Conservation (phyloP, 2,113 vertebrate genomes). For the Lanius ludovicianus region DNA sequence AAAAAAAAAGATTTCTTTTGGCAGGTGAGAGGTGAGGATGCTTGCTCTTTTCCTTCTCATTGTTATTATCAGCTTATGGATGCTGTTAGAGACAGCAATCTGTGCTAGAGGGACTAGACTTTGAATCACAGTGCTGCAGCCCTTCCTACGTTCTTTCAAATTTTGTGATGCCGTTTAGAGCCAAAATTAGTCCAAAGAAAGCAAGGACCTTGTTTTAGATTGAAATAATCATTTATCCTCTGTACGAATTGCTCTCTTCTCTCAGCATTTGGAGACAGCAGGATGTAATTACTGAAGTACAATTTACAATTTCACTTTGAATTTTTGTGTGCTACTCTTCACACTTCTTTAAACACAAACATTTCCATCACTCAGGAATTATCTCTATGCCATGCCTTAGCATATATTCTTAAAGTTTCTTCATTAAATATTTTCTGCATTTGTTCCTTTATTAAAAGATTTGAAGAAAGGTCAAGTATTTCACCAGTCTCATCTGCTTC, state of each 20-base stretch:
- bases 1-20: neutral
- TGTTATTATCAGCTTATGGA: neutral
- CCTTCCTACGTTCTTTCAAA: neutral
- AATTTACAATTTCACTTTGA: neutral
- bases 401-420: neutral
- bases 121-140: neutral
- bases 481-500: neutral
- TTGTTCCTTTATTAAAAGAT: neutral
- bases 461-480: neutral
- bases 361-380: neutral
- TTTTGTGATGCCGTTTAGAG: neutral
- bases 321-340: neutral
- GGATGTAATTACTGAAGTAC: neutral
- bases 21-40: neutral
- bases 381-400: neutral
- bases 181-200: neutral
- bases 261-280: neutral
- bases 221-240: neutral
- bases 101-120: neutral
- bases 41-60: neutral
- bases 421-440: neutral
- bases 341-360: neutral
- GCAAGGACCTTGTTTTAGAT: neutral
- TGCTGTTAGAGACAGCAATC: neutral
- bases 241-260: neutral